Evolutionary conservation across 2,113 vertebrate genomes (phyloP), one percentile per base, ranked within the genome.

Genomic region (Xiphorhynchus elegans): DNA sequence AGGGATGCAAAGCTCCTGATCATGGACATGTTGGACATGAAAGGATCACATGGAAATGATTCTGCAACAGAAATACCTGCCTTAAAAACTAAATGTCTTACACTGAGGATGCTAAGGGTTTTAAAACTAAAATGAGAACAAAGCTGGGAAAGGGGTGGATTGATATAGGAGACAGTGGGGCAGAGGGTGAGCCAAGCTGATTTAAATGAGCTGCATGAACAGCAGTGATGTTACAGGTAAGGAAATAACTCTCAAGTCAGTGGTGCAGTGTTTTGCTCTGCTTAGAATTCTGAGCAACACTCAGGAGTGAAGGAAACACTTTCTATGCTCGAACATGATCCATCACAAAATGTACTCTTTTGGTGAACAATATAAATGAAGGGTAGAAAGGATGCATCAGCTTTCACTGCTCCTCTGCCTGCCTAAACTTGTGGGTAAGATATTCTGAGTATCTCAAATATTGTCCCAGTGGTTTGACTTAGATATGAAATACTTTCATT

Each of bases 31-130:
- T 1, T 39, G n/a, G 67, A 42, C 56, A 47, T 0, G 8, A 33
- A 50, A 70, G 19, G 58, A 67, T 14, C 52, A 13, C 49, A 40
- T 6, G 44, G 26, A 69, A 79, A 56, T 4, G 3, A 69, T 17
- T 58, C 60, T 73, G 58, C 39, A 50, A 52, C 28, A 39, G 53
- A 90, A 86, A 37, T 37, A 23, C 9, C 44, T 53, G 49, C n/a
- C 19, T 5, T 16, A 49, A 69, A 67, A 39, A 0, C 0, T 0
- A 17, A 13, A 35, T 5, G 29, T 28, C 80, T 74, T n/a, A 53
- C 15, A 47, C 10, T 37, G 17, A 31, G 23, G 35, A 60, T 4
- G 28, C 42, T 33, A 26, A 44, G 31, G 31, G 11, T 58, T 93
- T 73, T 17, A 46, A 69, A 86, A 69, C 11, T 49, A 50, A 68